Evolutionary conservation across 2,113 vertebrate species (phyloP), one percentile per base, ranked within the genome.

Genomic region (Brachyistius frenatus): DNA sequence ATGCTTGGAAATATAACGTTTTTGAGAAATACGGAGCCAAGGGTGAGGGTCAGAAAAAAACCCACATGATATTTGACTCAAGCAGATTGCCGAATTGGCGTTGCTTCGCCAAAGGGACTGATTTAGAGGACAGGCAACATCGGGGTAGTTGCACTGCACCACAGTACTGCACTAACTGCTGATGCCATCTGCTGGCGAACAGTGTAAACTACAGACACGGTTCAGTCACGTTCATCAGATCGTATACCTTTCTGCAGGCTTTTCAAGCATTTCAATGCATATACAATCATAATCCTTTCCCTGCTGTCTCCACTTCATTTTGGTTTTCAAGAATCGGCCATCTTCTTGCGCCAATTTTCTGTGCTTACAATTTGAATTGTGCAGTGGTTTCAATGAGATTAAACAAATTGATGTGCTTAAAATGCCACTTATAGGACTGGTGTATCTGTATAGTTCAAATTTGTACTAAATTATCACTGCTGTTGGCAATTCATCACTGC

Each of bases 171-270:
- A 73, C 80, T 87, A 86, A 81, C 89, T 85, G 78, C 82, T 94
- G 75, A 84, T 83, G 89, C 92, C 93, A 94, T 94, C 94, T 95
- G 85, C 89, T 94, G 94, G 93, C 14, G 1, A 50, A 79, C 83
- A 16, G 0, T 1, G 7, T 8, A 32, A 87, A 91, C 87, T 93
- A 66, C 92, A 89, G 15, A 10, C 23, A 14, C 14, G 44, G 15
- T 41, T 23, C 23, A 23, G 23, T 23, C 23, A 23, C 23, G 33
- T 68, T 65, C 15, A 31, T 1, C 23, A 60, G 31, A 82, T 83
- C 36, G 57, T 64, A 71, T 15, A 46, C 7, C 13, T 63, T 53
- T 54, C 33, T 41, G n/a, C n/a, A 56, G 55, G 35, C 39, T 52
- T 37, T 57, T 67, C 39, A 46, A 52, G 35, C 39, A 30, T 71